Evolutionary conservation across 2,888 invertebrate species (phyloP), one percentile per base, ranked within the genome.

Genomic region (Poecilus cupreus): DNA sequence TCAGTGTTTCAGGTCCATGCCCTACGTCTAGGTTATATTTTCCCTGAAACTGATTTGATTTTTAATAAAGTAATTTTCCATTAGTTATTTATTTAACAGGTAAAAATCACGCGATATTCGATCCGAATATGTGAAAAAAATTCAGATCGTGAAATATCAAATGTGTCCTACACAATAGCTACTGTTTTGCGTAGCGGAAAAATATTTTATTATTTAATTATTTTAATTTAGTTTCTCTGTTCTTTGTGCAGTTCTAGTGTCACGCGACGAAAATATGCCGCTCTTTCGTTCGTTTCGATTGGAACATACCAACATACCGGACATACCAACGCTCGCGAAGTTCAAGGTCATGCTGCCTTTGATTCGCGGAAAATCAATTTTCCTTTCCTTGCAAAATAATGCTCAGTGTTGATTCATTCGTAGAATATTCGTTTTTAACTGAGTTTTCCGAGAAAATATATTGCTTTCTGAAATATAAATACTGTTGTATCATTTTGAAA

Each of bases 151-250:
- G 22, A 3, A 24, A 57, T 57, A 57, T 20, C 22, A 20, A 57
- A 57, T 3, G 20, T 10, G 57, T 3, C 5, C 4, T 3, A 57
- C 16, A 13, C 18, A 57, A 57, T 57, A 57, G 57, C 57, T 57
- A 13, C 11, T 57, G 16, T 57, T 57, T 6, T 13, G 8, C 11
- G 5, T 18, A 57, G 16, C 20, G 16, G 18, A 57, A 8, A 57
- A 57, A 57, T 20, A 57, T 13, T 22, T 57, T 22, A 57, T 57
- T 57, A 57, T 57, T 57, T 57, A 57, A 57, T 57, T 57, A 57
- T 57, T 57, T 57, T 57, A 57, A 57, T 57, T 57, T 57, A 3
- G 57, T 57, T 57, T 57, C 20, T 20, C 18, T 57, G 57, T 57
- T 57, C 20, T 57, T 57, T 13, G 18, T 22, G 2, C 49, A 32